Base-by-base conservation (phyloP, 2,797 vertebrate species). In the Tolypeutes matacus region DNA sequence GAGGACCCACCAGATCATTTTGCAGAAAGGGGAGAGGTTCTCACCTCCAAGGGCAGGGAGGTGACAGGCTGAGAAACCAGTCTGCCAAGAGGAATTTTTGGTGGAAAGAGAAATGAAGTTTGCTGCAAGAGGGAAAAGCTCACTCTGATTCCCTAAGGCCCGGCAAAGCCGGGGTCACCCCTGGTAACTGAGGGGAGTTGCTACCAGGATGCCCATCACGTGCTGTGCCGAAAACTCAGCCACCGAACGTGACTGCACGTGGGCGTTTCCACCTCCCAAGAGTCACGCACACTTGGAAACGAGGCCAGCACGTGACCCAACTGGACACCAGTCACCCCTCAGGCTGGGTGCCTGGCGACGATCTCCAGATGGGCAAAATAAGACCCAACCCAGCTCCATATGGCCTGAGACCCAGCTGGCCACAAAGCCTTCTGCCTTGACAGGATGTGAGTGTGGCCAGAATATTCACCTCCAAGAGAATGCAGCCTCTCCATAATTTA, bases 161-260 rank as follows among this genome's bases (percentile, higher is more conserved):
- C 17, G 49, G 36, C 2, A 6, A 78, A 86, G 83, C 89, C 46
- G 6, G 2, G 25, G 53, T 14, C 1, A 15, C 9, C 69, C 2
- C 27, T 0, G n/a, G 39, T 6, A 73, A n/a, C 27, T 13, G 7
- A 72, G 65, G 62, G 20, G 81, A 49, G 21, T 0, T 13, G 39
- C 25, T 17, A 7, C 25, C 0, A 2, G 42, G 29, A 18, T 0
- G 23, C 60, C 4, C 5, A 83, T 60, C 78, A 23, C 4, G 0
- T 0, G 7, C 46, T 2, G 17, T 0, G 56, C 73, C 0, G 17
- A n/a, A 49, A 62, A 65, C 62, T 83, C 81, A 51, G 53, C 46
- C 15, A 14, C 65, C 65, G 0, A 29, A 23, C 1, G 1, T 4
- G 20, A 27, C 34, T 0, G 56, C 29, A 0, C 1, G 13, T 0